Evolutionary conservation across 53 echinoderm and acorn worm species (phyloP).

Genomic region (Paracentrotus lividus): DNA sequence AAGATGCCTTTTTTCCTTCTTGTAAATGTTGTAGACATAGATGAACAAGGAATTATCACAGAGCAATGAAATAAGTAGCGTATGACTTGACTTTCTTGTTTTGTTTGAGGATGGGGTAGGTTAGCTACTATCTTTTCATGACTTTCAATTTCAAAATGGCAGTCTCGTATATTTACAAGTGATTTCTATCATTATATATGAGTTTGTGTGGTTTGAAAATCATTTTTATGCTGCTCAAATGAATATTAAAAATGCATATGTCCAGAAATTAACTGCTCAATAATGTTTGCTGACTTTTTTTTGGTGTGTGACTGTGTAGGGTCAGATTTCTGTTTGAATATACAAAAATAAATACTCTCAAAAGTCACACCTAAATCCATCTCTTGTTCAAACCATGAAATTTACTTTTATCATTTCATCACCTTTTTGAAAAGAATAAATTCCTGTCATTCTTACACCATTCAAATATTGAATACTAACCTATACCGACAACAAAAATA

Average conservation of each 20-base stretch:
- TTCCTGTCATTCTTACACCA: conserved; percentile 46
- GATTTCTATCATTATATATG: too few relatives aligned
- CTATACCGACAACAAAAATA: background rate
- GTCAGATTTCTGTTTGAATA: conserved; percentile 17
- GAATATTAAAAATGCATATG: background rate
- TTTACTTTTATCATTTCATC: conserved; percentile 16
- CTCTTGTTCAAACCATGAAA: background rate
- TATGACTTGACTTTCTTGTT: background rate
- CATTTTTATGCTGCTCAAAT: background rate
- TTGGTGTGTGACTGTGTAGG: background rate
- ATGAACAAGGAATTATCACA: background rate
- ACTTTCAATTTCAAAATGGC: background rate
- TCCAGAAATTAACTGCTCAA: background rate
- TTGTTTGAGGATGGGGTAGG: too few relatives aligned
- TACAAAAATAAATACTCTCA: conserved; percentile 18
- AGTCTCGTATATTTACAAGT: too few relatives aligned
- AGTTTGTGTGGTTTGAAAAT: background rate
- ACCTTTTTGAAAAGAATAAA: conserved; percentile 18
- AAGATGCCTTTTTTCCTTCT: background rate
- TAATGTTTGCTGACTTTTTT: background rate
- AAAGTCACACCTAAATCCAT: conserved; percentile 55
- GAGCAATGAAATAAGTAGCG: too few relatives aligned
- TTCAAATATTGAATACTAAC: conserved; percentile 27
- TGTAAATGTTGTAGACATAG: background rate
- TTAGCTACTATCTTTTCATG: background rate